Conservation (phyloP, 2,888 invertebrate genomes). For the Tenthredo notha region DNA sequence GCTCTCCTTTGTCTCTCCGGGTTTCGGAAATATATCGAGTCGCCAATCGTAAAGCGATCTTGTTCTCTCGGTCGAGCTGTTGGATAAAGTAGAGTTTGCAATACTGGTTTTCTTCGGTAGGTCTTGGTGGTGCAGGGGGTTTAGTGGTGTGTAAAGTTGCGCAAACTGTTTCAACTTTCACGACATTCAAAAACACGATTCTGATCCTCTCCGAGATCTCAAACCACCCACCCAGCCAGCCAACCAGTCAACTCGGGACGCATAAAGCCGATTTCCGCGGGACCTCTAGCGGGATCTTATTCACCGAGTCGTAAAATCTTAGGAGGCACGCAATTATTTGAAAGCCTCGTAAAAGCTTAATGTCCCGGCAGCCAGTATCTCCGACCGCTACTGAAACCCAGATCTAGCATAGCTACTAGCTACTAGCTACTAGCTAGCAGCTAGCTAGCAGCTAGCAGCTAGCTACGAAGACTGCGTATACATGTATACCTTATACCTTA, state of each 20-base stretch:
- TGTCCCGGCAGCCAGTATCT: slow-evolving; percentile 56
- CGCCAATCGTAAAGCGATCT: slow-evolving; percentile 42
- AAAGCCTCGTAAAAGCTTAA: slow-evolving; percentile 76
- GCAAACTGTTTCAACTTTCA: slow-evolving; percentile 49
- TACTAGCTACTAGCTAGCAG: slow-evolving; percentile 37
- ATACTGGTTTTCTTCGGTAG: slow-evolving; percentile 13
- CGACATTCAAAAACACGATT: slow-evolving; percentile 51
- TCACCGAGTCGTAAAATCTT: slow-evolving; percentile 74
- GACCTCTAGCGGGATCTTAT: slow-evolving; percentile 59
- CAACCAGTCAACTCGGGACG: not conserved
- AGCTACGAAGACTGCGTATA: slow-evolving; percentile 10
- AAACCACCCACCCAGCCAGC: slow-evolving; percentile 41
- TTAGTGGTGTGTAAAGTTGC: slow-evolving; percentile 37
- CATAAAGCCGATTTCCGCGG: slow-evolving; percentile 46
- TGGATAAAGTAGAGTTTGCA: slow-evolving; percentile 18
- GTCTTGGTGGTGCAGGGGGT: not conserved
- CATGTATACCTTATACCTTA: not conserved
- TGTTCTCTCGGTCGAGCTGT: slow-evolving; percentile 1
- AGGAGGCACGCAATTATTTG: slow-evolving; percentile 77
- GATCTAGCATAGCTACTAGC: not conserved
- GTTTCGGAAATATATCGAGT: slow-evolving; percentile 28
- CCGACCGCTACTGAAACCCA: slow-evolving; percentile 48
- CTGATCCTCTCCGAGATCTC: slow-evolving; percentile 66
- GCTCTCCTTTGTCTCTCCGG: slow-evolving; percentile 1
- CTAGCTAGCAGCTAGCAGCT: not conserved